Evolutionary conservation across 2,113 vertebrate genomes (phyloP).

Genomic region (Apus apus): DNA sequence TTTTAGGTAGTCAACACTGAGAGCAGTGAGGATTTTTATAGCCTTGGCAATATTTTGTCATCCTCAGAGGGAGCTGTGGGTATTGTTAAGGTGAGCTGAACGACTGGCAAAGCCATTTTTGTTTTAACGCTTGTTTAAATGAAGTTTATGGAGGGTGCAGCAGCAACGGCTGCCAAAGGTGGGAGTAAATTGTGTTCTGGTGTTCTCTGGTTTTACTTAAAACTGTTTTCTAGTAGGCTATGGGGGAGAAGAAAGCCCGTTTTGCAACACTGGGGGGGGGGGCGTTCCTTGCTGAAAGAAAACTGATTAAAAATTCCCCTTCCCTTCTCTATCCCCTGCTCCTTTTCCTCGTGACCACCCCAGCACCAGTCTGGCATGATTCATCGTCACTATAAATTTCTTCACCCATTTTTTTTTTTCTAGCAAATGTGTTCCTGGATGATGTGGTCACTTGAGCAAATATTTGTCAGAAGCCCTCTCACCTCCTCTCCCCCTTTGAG

Average conservation of each 20-base stretch:
- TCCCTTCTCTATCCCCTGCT: not conserved
- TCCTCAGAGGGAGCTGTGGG: not conserved
- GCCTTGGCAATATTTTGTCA: not conserved
- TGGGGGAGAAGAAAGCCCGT: not conserved
- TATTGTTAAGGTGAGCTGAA: not conserved
- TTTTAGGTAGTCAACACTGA: not conserved
- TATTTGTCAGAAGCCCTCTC: constrained; percentile 58
- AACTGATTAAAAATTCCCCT: not conserved
- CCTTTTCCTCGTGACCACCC: not conserved
- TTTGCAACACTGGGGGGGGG: not conserved
- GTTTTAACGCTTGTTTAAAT: constrained; percentile 28
- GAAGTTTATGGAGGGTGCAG: constrained; percentile 44
- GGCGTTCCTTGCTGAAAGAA: not conserved
- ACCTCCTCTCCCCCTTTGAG: constrained; percentile 11
- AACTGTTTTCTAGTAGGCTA: not conserved
- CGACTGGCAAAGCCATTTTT: not conserved
- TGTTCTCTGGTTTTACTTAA: not conserved
- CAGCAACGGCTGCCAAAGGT: not conserved
- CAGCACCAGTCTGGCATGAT: not conserved
- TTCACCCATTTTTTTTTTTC: not conserved
- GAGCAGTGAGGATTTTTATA: not conserved
- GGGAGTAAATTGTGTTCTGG: not conserved
- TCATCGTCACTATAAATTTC: not conserved
- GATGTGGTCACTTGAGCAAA: constrained; percentile 44
- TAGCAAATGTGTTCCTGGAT: not conserved